phyloP scores from a whole-genome alignment of 2,797 vertebrate species.

The Tokudaia tokunoshimensis region DNA sequence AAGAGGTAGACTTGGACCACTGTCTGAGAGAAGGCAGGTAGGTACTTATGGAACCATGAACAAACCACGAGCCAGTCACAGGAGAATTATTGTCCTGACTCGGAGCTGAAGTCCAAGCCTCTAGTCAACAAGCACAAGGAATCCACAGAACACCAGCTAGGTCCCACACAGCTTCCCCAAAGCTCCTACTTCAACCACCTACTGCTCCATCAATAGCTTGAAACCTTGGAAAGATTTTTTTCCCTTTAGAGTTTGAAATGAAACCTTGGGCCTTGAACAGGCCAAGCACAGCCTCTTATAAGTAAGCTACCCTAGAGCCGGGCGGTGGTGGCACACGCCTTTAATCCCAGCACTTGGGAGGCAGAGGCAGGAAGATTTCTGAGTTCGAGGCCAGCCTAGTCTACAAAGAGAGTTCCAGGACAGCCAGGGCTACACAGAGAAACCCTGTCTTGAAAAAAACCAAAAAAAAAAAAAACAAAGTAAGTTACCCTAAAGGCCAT shows the following conservation, averaged over 20 bases:
- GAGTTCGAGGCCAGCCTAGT: too few species aligned
- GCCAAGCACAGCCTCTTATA: not conserved
- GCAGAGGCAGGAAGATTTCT: too few species aligned
- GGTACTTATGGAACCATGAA: not conserved
- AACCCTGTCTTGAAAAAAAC: too few species aligned
- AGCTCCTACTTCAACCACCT: not conserved
- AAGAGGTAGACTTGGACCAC: not conserved
- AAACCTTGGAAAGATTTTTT: not conserved
- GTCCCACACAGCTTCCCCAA: not conserved
- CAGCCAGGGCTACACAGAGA: too few species aligned
- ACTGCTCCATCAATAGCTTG: not conserved
- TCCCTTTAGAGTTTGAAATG: not conserved
- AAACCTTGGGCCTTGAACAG: not conserved
- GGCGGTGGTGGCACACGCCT: too few species aligned
- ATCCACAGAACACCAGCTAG: not conserved
- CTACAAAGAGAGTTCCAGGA: too few species aligned
- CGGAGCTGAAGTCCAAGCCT: not conserved
- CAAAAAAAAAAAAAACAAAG: too few species aligned
- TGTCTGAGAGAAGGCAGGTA: not conserved
- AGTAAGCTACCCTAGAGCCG: not conserved
- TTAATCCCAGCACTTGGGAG: too few species aligned
- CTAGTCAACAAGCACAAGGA: not conserved
- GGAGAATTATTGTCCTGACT: not conserved
- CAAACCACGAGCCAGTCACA: not conserved
- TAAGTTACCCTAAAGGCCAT: not conserved